phyloP scores from a whole-genome alignment of 2,797 vertebrate species.

The Fringilla coelebs region DNA sequence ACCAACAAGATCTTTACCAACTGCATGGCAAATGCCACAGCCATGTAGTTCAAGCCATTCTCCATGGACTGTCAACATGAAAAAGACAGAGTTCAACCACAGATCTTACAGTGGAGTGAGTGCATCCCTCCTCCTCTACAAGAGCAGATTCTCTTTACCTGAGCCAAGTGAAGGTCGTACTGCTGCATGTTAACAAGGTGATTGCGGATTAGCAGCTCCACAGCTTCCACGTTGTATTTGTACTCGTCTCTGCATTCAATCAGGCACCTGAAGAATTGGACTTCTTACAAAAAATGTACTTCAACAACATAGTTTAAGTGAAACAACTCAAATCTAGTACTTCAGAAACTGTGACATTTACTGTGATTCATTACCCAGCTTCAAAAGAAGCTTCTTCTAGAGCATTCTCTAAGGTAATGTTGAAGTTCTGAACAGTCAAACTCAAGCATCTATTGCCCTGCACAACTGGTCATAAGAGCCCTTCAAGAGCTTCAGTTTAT shows the following conservation, averaged over 20 bases:
- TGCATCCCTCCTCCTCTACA: not conserved
- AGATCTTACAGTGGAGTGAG: not conserved
- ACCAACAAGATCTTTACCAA: constrained; percentile 96
- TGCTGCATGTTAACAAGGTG: constrained; percentile 99
- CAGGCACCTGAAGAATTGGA: constrained; percentile 84
- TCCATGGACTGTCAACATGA: constrained; percentile 89
- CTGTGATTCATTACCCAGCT: not conserved
- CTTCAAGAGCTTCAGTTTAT: not conserved
- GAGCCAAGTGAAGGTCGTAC: constrained; percentile 96
- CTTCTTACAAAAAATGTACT: not conserved
- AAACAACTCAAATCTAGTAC: not conserved
- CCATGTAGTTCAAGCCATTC: constrained; percentile 99
- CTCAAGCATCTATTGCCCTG: not conserved
- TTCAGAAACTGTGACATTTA: not conserved
- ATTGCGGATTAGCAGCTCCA: constrained; percentile 96
- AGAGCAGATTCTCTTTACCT: constrained; percentile 77
- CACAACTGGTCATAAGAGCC: not conserved
- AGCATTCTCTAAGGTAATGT: not conserved
- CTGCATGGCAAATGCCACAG: constrained; percentile 98
- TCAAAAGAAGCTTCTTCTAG: not conserved
- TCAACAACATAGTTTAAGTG: not conserved
- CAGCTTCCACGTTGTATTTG: constrained; percentile 98
- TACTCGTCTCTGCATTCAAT: constrained; percentile 98
- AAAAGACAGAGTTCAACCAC: not conserved
- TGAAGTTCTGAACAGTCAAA: not conserved